phyloP scores from a whole-genome alignment of 2,113 vertebrate genomes.

The Leucoraja erinaceus region DNA sequence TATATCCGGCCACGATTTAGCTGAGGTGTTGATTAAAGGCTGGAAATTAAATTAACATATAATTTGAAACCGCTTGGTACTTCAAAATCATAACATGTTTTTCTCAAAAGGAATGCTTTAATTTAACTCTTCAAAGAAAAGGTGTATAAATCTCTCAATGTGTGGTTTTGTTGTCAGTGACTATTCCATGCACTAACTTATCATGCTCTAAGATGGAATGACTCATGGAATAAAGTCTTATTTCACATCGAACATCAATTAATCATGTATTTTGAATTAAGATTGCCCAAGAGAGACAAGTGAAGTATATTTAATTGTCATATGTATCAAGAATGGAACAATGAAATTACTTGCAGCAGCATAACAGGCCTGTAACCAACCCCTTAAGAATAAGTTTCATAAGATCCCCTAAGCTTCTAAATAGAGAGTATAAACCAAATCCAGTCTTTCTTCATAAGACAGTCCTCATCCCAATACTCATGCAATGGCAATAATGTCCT shows the following conservation, averaged over 20 bases:
- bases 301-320: too few species aligned
- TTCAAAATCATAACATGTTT: background rate
- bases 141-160: background rate
- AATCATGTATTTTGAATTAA: background rate
- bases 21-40: background rate
- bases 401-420: too few species aligned
- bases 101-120: background rate
- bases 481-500: too few species aligned
- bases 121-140: conserved; percentile 1
- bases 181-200: background rate
- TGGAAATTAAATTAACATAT: background rate
- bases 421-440: too few species aligned
- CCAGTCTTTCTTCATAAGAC: too few species aligned
- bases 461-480: too few species aligned
- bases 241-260: background rate
- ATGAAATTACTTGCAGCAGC: too few species aligned
- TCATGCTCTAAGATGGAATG: background rate
- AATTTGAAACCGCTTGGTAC: background rate
- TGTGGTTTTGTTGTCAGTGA: background rate
- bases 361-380: too few species aligned
- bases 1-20: background rate
- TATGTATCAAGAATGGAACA: too few species aligned
- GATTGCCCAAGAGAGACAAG: background rate
- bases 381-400: too few species aligned
- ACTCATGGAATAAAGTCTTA: background rate